Percentiles rank a stretch among this genome's conserved stretches.
Conservation (phyloP, 2,888 invertebrate species). For the Candidula unifasciata region DNA sequence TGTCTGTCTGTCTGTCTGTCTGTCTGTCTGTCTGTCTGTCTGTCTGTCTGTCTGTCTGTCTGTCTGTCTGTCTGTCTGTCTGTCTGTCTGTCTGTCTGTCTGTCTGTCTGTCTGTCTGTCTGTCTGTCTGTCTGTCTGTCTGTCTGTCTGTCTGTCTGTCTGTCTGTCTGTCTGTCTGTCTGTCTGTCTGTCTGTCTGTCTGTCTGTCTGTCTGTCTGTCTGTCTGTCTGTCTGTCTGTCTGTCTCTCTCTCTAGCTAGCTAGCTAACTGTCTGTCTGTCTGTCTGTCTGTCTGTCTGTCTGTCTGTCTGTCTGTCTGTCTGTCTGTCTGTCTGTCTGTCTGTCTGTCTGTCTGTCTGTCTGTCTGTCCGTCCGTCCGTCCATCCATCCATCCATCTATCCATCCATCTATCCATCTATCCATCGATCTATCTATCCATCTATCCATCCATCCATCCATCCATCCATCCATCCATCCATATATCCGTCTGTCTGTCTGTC, state of each 20-base stretch:
- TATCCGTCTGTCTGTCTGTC: no score
- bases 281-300: background rate
- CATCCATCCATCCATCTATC: no score
- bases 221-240: background rate
- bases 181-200: slow-evolving; percentile 9
- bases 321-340: background rate
- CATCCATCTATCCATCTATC: no score
- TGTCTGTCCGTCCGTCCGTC: no score
- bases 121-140: background rate
- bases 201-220: background rate
- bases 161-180: background rate
- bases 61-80: background rate
- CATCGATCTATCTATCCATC: no score
- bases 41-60: no score
- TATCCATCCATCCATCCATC: no score
- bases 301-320: background rate
- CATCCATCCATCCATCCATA: no score
- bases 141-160: background rate
- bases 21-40: background rate
- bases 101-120: background rate
- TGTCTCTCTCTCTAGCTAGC: background rate
- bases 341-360: background rate
- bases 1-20: background rate
- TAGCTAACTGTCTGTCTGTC: background rate
- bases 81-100: background rate